Percentiles rank a stretch among this genome's conserved stretches.
phyloP scores from a whole-genome alignment of 2,888 invertebrate species.

The Rhaphigaster nebulosa region DNA sequence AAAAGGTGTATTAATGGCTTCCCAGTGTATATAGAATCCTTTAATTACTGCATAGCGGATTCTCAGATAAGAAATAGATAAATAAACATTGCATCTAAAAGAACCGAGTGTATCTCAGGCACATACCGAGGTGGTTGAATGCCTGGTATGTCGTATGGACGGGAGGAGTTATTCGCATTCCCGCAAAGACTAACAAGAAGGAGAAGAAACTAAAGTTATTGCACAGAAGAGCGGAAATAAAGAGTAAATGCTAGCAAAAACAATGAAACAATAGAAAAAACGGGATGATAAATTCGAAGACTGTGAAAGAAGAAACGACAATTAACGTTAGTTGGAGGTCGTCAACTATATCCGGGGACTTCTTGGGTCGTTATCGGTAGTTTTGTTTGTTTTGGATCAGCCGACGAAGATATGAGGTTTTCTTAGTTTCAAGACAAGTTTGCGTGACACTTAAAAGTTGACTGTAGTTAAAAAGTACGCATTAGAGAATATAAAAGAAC shows the following conservation, averaged over 20 bases:
- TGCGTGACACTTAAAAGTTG: neutral
- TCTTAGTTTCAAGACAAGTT: neutral
- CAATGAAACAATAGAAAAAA: conserved; percentile 43
- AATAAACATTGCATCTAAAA: neutral
- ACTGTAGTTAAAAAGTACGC: neutral
- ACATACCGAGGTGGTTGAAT: conserved; percentile 24
- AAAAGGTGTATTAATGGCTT: neutral
- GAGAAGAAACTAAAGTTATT: conserved; percentile 44
- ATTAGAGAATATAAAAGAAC: too few relatives aligned
- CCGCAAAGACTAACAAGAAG: neutral
- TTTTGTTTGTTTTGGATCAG: neutral
- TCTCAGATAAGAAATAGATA: neutral
- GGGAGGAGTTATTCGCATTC: neutral
- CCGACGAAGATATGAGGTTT: neutral
- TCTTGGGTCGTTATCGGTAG: neutral
- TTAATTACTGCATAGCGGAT: neutral
- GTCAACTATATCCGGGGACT: neutral
- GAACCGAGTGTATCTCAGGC: neutral
- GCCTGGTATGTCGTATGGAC: neutral
- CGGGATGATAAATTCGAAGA: neutral
- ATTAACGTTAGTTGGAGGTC: neutral
- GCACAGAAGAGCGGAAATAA: neutral
- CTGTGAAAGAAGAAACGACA: neutral
- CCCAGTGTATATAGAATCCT: neutral
- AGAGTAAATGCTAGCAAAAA: neutral